Percentiles rank a stretch among this genome's conserved stretches.
Conservation (phyloP, 1,140 invertebrate species). For the Magallana angulata region DNA sequence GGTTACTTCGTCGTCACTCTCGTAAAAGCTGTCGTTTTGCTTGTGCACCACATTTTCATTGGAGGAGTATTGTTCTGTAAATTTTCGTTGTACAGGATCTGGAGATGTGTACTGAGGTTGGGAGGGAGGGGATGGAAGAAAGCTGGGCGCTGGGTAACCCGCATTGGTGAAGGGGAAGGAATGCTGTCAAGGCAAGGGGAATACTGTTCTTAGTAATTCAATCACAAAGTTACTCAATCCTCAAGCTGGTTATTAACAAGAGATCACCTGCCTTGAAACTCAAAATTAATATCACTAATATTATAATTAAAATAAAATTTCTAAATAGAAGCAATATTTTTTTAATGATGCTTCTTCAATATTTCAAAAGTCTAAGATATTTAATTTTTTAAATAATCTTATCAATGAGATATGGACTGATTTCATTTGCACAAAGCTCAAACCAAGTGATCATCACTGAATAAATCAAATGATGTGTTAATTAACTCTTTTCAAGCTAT, state of each 20-base stretch:
- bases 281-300: background rate
- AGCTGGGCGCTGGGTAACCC: constrained; percentile 44
- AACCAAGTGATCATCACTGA: constrained; percentile 5
- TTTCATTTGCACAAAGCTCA: background rate
- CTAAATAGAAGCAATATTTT: too few relatives aligned
- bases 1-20: constrained; percentile 70
- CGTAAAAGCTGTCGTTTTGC: constrained; percentile 75
- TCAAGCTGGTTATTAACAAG: background rate
- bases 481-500: background rate
- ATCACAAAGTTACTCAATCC: background rate
- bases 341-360: too few relatives aligned
- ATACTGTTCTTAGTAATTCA: background rate
- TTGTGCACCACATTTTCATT: constrained; percentile 51
- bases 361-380: too few relatives aligned
- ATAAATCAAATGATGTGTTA: background rate
- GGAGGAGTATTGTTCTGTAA: constrained; percentile 55
- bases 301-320: too few relatives aligned
- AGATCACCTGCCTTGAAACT: background rate
- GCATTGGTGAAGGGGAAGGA: constrained; percentile 50
- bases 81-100: constrained; percentile 54
- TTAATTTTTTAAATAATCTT: too few relatives aligned
- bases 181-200: constrained; percentile 49
- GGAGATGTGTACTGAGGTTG: constrained; percentile 46
- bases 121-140: constrained; percentile 43
- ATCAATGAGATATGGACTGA: background rate